These are phyloP conservation scores for Microctenopoma stevenorrisi DNA, from an alignment of 2,797 vertebrate genomes.

Conservation along the genomic window DNA sequence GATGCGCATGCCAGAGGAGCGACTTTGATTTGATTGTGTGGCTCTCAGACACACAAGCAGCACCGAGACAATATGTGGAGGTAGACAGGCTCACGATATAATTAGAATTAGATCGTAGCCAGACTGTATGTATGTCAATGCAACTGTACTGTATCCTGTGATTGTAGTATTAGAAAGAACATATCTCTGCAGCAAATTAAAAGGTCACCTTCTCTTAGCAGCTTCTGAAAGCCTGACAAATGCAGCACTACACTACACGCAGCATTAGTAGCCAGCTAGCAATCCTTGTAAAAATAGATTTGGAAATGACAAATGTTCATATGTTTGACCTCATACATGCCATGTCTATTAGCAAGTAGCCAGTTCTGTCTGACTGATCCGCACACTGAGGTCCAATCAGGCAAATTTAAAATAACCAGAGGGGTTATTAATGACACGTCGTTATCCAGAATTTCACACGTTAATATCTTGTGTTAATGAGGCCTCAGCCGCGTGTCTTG, in stretches of 20 bases:
- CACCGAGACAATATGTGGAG: neutral
- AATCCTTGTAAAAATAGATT: too few relatives aligned
- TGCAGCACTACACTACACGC: too few relatives aligned
- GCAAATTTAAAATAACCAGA: neutral
- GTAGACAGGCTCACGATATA: neutral
- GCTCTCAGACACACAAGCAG: neutral
- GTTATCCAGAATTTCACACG: neutral
- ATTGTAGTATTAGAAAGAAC: too few relatives aligned
- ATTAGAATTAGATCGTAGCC: neutral
- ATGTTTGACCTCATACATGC: neutral
- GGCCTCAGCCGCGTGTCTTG: neutral
- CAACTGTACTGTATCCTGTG: too few relatives aligned
- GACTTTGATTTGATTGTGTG: conserved; percentile 28
- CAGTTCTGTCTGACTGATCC: too few relatives aligned
- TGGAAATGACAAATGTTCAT: neutral
- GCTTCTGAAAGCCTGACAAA: too few relatives aligned
- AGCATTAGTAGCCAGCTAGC: too few relatives aligned
- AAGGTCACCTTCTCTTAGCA: too few relatives aligned
- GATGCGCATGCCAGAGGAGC: neutral
- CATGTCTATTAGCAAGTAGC: neutral
- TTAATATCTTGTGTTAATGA: neutral
- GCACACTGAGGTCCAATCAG: neutral
- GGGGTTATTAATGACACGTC: neutral
- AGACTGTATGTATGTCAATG: too few relatives aligned
- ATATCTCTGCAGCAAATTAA: too few relatives aligned